phyloP scores from a whole-genome alignment of 2,113 vertebrate species.

The Polypterus bichir region DNA sequence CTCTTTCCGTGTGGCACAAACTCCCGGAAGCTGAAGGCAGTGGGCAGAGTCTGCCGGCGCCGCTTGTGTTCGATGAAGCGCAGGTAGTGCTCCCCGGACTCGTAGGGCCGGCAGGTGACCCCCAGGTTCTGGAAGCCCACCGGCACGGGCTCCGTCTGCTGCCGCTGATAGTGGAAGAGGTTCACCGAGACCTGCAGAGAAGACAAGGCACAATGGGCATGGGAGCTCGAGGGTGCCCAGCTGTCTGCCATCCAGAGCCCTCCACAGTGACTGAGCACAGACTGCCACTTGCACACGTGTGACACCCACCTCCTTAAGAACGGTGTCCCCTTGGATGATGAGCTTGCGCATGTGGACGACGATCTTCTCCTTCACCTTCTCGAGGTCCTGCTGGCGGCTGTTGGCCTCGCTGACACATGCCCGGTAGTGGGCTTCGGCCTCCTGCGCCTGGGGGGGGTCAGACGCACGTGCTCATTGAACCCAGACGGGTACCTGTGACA shows the following conservation, averaged over 20 bases:
- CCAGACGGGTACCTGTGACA: neutral
- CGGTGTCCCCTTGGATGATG: constrained; percentile 74
- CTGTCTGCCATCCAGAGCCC: too few species aligned
- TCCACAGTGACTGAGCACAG: too few species aligned
- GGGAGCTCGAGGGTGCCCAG: too few species aligned
- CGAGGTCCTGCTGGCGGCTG: constrained; percentile 55
- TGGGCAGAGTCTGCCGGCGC: constrained; percentile 30
- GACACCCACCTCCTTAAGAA: constrained; percentile 65
- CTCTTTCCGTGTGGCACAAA: constrained; percentile 39
- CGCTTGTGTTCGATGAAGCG: constrained; percentile 49
- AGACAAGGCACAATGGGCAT: neutral
- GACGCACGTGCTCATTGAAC: neutral
- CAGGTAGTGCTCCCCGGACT: constrained; percentile 65
- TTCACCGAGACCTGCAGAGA: constrained; percentile 64
- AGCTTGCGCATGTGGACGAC: constrained; percentile 74
- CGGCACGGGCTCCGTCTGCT: constrained; percentile 58
- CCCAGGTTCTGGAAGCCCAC: constrained; percentile 55
- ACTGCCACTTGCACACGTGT: too few species aligned
- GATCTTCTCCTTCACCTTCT: constrained; percentile 62
- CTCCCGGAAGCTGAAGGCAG: constrained; percentile 61
- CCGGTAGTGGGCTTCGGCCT: constrained; percentile 55
- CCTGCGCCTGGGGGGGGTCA: constrained; percentile 41
- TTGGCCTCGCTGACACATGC: constrained; percentile 57
- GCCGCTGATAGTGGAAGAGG: constrained; percentile 63
- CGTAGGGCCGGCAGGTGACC: constrained; percentile 56